A percentile compares a stretch with the other conserved stretches of the same genome.
phyloP scores from a whole-genome alignment of 2,888 invertebrate genomes.

The Drosophila neutralis region DNA sequence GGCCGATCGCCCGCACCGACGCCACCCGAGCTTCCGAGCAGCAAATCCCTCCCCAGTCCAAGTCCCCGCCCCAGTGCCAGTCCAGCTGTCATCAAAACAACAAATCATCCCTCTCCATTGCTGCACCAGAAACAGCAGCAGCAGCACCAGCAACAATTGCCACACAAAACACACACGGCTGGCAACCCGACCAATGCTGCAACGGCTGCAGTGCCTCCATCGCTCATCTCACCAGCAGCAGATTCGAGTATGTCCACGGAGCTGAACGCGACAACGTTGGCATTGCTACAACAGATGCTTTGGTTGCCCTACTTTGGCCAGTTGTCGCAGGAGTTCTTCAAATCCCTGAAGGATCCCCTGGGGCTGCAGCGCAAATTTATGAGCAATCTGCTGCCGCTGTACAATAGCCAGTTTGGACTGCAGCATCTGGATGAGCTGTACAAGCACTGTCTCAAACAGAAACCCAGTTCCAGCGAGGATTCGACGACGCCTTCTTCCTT shows the following conservation, averaged over 20 bases:
- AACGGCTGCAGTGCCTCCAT: conserved; percentile 27
- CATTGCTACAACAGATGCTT: conserved; percentile 90
- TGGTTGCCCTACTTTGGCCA: conserved; percentile 89
- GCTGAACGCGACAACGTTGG: conserved; percentile 89
- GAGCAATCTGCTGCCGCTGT: conserved; percentile 74
- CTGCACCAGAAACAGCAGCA: conserved; percentile 3
- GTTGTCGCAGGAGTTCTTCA: conserved; percentile 85
- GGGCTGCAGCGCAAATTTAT: conserved; percentile 76
- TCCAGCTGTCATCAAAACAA: conserved; percentile 1
- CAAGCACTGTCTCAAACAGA: conserved; percentile 71
- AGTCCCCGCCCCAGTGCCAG: conserved; percentile 31
- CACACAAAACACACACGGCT: conserved; percentile 50
- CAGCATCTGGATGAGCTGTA: conserved; percentile 72
- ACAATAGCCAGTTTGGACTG: conserved; percentile 65
- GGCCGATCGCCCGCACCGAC: conserved; percentile 10
- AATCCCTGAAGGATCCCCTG: conserved; percentile 80
- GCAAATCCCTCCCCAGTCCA: conserved; percentile 20
- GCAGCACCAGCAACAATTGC: conserved; percentile 12
- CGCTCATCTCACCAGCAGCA: conserved; percentile 53
- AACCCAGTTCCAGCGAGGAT: conserved; percentile 81
- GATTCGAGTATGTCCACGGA: conserved; percentile 86
- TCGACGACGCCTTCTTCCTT: conserved; percentile 21
- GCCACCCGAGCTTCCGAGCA: conserved; percentile 22
- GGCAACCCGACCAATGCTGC: conserved; percentile 19
- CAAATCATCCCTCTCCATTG: not conserved